phyloP scores from a whole-genome alignment of 2,113 vertebrate species.

The Microtus pennsylvanicus region DNA sequence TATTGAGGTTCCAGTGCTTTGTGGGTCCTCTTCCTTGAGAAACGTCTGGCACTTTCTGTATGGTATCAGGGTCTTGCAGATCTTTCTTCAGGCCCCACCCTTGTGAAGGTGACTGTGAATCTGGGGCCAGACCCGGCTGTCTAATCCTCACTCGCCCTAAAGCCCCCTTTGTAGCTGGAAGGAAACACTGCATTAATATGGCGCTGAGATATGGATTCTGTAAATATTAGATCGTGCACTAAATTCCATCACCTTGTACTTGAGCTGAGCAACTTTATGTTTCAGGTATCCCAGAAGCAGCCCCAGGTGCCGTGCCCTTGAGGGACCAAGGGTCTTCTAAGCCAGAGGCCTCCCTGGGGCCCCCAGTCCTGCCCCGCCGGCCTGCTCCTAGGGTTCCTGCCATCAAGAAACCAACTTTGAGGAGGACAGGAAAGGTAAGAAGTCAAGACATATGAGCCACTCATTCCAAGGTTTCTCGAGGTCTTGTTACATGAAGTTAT shows the following conservation, averaged over 20 bases:
- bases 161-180: neutral
- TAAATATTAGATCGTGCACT: accelerated
- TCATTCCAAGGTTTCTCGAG: accelerated
- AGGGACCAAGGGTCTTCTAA: constrained; percentile 74
- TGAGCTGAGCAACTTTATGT: neutral
- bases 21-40: neutral
- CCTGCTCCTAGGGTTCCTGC: constrained; percentile 86
- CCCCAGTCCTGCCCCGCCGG: constrained; percentile 84
- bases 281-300: constrained; percentile 84
- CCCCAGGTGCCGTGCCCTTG: constrained; percentile 52
- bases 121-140: no score
- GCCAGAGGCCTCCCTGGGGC: constrained; percentile 39
- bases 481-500: neutral
- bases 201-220: no score
- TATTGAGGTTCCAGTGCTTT: neutral
- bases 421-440: constrained; percentile 79
- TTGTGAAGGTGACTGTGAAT: neutral
- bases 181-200: neutral
- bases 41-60: neutral
- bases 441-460: accelerated
- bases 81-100: neutral
- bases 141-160: neutral
- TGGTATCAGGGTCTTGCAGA: neutral
- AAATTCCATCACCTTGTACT: accelerated
- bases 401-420: constrained; percentile 83